Percentiles rank a stretch among this genome's conserved stretches.
phyloP scores from a whole-genome alignment of 2,113 vertebrate genomes.

The Peromyscus californicus region DNA sequence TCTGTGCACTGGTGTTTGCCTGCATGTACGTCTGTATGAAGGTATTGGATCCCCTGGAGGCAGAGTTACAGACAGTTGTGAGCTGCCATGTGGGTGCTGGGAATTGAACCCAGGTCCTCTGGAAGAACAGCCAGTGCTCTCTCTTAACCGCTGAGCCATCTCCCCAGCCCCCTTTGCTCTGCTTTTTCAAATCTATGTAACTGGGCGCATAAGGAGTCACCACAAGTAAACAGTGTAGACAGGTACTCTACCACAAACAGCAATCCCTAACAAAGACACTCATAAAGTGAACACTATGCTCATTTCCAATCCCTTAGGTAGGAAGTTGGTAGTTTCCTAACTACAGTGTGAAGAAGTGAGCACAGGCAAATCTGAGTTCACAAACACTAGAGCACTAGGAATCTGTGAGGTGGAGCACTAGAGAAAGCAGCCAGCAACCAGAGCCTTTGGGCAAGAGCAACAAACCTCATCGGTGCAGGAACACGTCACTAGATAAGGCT shows the following conservation, averaged over 20 bases:
- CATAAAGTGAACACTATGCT: not conserved
- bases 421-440: not conserved
- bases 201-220: not conserved
- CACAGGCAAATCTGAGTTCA: constrained; percentile 22
- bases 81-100: too few relatives aligned
- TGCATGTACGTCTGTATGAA: too few relatives aligned
- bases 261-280: not conserved
- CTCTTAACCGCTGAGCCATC: too few relatives aligned
- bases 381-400: not conserved
- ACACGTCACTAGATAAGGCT: not conserved
- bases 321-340: not conserved
- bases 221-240: not conserved
- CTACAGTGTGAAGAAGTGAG: not conserved
- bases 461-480: not conserved
- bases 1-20: too few relatives aligned
- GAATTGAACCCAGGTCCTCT: too few relatives aligned
- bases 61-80: too few relatives aligned
- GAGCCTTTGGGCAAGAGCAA: not conserved
- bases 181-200: not conserved
- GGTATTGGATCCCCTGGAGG: too few relatives aligned
- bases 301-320: not conserved
- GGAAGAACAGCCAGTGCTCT: too few relatives aligned
- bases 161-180: not conserved
- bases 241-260: not conserved
- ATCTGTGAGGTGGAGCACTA: not conserved